A percentile compares a stretch with the other conserved stretches of the same genome.
These are phyloP conservation scores for Chlorops oryzae DNA, from an alignment of 1,140 invertebrate genomes.

Conservation along the genomic window DNA sequence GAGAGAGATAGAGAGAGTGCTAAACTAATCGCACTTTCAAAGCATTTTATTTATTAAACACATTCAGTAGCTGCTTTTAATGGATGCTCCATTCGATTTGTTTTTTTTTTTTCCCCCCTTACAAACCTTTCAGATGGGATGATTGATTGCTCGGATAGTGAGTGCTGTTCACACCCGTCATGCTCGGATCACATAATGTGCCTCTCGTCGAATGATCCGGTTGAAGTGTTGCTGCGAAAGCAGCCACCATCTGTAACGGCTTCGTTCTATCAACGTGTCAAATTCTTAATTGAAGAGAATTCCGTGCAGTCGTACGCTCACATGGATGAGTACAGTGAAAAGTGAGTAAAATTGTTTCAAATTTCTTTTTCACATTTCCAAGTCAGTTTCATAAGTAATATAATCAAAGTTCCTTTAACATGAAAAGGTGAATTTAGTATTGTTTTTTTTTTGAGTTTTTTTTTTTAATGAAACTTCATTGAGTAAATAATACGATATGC, in stretches of 20 bases:
- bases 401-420: too few species aligned
- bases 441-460: constrained; percentile 3
- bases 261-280: constrained; percentile 95
- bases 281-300: constrained; percentile 97
- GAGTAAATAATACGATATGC: too few species aligned
- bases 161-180: constrained; percentile 77
- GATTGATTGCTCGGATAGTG: constrained; percentile 95
- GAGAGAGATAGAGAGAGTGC: too few species aligned
- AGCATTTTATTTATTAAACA: too few species aligned
- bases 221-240: constrained; percentile 89
- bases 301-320: constrained; percentile 97
- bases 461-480: constrained; percentile 14
- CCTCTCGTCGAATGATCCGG: constrained; percentile 87
- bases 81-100: not conserved
- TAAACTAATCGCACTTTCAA: too few species aligned
- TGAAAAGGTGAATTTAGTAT: too few species aligned
- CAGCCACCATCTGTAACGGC: constrained; percentile 93
- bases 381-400: not conserved
- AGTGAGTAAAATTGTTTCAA: constrained; percentile 62
- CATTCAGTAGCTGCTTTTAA: too few species aligned
- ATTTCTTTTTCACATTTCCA: constrained; percentile 6
- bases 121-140: constrained; percentile 89
- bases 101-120: constrained; percentile 7
- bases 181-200: constrained; percentile 91
- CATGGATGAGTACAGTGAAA: constrained; percentile 95